Evolutionary conservation across 1,140 invertebrate species (phyloP).

Genomic region (Euura lappo): DNA sequence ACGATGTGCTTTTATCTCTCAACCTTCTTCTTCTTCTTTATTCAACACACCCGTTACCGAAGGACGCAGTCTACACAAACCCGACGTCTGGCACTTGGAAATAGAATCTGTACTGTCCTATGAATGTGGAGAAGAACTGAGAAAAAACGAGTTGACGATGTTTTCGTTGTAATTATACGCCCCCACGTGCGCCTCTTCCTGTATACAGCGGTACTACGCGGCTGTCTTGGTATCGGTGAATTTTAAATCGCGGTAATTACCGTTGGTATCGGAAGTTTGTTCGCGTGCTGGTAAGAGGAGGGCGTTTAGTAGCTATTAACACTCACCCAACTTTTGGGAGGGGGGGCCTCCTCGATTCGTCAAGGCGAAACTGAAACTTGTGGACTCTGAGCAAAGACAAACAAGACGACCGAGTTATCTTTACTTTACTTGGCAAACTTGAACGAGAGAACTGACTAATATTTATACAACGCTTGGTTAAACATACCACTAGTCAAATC

Average conservation of each 20-base stretch:
- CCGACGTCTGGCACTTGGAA: conserved; percentile 59
- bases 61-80: conserved; percentile 16
- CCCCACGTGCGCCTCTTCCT: no score
- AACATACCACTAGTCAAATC: conserved; percentile 18
- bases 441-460: conserved; percentile 36
- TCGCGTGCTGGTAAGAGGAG: background rate
- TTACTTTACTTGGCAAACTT: conserved; percentile 41
- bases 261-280: background rate
- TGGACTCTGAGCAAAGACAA: conserved; percentile 51
- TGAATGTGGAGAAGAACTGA: conserved; percentile 23
- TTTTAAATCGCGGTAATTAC: no score
- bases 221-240: no score
- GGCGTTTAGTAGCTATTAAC: conserved; percentile 7
- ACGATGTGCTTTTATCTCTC: background rate
- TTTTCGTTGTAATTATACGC: conserved; percentile 53
- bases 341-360: background rate
- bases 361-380: conserved; percentile 43
- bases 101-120: conserved; percentile 46
- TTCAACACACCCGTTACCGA: background rate
- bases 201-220: no score
- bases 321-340: background rate
- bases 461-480: conserved; percentile 37
- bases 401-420: conserved; percentile 39
- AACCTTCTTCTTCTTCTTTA: no score
- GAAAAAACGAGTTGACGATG: conserved; percentile 46